A percentile compares a stretch with the other conserved stretches of the same genome.
Evolutionary conservation across 2,888 invertebrate genomes (phyloP).

Genomic region (Macaria notata): DNA sequence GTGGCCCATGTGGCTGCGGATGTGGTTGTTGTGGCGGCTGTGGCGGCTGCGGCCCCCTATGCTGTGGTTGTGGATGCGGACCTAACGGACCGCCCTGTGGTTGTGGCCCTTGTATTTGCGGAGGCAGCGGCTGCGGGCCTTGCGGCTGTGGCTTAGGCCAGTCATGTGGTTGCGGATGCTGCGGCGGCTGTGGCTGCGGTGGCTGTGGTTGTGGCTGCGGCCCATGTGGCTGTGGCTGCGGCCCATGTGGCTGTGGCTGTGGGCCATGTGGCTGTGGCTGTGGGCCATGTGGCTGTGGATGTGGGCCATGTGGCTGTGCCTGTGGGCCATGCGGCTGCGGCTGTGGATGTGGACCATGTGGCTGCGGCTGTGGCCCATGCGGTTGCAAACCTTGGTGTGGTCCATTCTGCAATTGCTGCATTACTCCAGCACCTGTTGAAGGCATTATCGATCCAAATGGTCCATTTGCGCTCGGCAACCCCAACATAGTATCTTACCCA

Average conservation of each 20-base stretch:
- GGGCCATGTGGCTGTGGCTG: slow-evolving; percentile 16
- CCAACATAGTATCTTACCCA: not conserved
- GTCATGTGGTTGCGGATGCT: slow-evolving; percentile 4
- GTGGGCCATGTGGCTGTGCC: slow-evolving; percentile 22
- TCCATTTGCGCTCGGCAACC: not conserved
- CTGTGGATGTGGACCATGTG: slow-evolving; percentile 16
- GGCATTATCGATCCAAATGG: not conserved
- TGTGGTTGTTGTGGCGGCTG: slow-evolving; percentile 4
- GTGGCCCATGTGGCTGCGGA: slow-evolving; percentile 1
- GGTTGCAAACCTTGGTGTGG: slow-evolving; percentile 18
- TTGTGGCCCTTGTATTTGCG: slow-evolving; percentile 9
- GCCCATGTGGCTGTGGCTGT: slow-evolving; percentile 21
- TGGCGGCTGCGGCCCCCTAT: slow-evolving; percentile 6
- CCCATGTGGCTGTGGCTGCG: slow-evolving; percentile 23
- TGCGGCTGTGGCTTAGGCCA: not conserved
- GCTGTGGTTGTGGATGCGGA: slow-evolving; percentile 8
- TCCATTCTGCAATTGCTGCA: slow-evolving; percentile 34
- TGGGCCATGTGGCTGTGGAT: not conserved
- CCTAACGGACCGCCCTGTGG: slow-evolving; percentile 6
- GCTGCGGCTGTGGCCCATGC: slow-evolving; percentile 2
- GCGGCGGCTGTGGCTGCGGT: not conserved
- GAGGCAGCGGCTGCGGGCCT: slow-evolving; percentile 6
- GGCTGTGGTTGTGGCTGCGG: slow-evolving; percentile 14
- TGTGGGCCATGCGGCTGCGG: slow-evolving; percentile 25
- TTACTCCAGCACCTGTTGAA: slow-evolving; percentile 23